Conservation (phyloP, 2,113 vertebrate species). For the Oncorhynchus kisutch region DNA sequence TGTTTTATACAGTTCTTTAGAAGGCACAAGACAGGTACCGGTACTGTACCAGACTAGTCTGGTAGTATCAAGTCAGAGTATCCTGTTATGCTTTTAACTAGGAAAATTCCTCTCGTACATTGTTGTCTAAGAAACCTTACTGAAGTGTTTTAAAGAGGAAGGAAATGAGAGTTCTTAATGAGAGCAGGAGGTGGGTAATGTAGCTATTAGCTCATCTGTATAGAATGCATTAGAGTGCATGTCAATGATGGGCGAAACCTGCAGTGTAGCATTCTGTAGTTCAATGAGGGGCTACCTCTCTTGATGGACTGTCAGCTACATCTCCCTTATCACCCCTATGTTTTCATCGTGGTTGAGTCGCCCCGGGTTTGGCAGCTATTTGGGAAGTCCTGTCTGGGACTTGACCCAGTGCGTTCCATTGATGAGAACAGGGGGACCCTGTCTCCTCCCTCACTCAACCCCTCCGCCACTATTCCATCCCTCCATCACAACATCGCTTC, state of each 20-base stretch:
- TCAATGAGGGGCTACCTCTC: slow-evolving; percentile 4
- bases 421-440: slow-evolving; percentile 16
- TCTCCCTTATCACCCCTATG: slow-evolving; percentile 40
- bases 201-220: slow-evolving; percentile 5
- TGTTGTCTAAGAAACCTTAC: background rate
- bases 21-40: background rate
- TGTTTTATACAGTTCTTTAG: background rate
- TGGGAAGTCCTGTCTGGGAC: slow-evolving; percentile 45
- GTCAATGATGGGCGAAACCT: background rate
- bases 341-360: slow-evolving; percentile 22
- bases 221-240: slow-evolving; percentile 4
- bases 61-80: background rate
- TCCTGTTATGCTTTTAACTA: slow-evolving; percentile 1
- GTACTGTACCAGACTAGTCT: background rate
- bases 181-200: background rate
- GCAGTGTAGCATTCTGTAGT: background rate
- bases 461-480: background rate
- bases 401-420: slow-evolving; percentile 5
- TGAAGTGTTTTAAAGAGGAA: slow-evolving; percentile 22
- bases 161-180: slow-evolving; percentile 25
- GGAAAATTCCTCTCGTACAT: slow-evolving; percentile 2
- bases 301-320: slow-evolving; percentile 34
- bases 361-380: slow-evolving; percentile 25
- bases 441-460: slow-evolving; percentile 14
- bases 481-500: slow-evolving; percentile 16